These are phyloP conservation scores for Andrena hattorfiana DNA, from an alignment of 2,888 invertebrate species.

Conservation along the genomic window DNA sequence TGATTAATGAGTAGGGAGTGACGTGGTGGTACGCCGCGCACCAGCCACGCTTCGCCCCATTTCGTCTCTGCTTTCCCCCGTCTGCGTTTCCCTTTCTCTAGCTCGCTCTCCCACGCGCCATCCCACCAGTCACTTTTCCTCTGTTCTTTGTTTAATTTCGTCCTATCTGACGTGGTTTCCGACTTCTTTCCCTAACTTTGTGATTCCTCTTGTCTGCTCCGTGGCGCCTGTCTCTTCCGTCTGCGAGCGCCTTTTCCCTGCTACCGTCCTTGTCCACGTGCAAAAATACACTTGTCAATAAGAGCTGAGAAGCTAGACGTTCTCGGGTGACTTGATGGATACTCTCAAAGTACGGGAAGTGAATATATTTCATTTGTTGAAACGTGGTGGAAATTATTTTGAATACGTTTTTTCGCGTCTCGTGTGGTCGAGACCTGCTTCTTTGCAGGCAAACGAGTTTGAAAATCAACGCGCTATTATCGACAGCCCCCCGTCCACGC, in stretches of 20 bases:
- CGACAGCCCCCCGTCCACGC: constrained; percentile 55
- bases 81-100: constrained; percentile 46
- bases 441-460: constrained; percentile 63
- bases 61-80: constrained; percentile 64
- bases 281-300: neutral
- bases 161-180: constrained; percentile 30
- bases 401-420: constrained; percentile 1
- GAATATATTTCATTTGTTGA: too few species aligned
- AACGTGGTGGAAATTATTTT: neutral
- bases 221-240: constrained; percentile 26
- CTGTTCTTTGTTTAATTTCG: constrained; percentile 49
- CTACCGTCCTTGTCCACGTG: neutral
- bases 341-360: too few species aligned
- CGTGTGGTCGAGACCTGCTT: constrained; percentile 55
- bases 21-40: constrained; percentile 78
- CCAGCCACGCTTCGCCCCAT: constrained; percentile 75
- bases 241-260: neutral
- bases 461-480: constrained; percentile 68
- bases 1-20: constrained; percentile 83
- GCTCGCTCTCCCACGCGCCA: constrained; percentile 36
- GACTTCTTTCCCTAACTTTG: constrained; percentile 43
- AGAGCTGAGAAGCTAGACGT: neutral
- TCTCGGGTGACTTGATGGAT: neutral
- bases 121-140: constrained; percentile 45
- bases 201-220: constrained; percentile 37